Evolutionary conservation across 2,888 invertebrate species (phyloP).

Genomic region (Julus scandinavius): DNA sequence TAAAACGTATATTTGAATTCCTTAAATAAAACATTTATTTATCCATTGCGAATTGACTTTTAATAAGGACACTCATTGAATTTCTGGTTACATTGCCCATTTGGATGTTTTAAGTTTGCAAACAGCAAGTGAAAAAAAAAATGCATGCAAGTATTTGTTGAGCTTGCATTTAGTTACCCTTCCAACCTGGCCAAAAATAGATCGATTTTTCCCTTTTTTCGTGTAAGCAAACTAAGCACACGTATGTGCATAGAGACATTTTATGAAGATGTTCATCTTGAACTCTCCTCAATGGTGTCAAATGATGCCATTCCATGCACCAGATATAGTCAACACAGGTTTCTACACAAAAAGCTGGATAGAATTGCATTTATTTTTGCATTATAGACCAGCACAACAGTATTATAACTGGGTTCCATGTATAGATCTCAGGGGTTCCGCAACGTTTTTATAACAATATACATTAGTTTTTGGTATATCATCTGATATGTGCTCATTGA

Average conservation of each 20-base stretch:
- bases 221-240: neutral
- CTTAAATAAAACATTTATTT: neutral
- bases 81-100: neutral
- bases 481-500: too few species aligned
- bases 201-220: neutral
- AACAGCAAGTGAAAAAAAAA: neutral
- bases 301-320: neutral
- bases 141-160: neutral
- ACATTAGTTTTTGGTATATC: too few species aligned
- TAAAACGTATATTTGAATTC: neutral
- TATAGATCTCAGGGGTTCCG: too few species aligned
- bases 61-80: neutral
- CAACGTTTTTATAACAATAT: too few species aligned
- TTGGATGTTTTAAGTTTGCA: neutral
- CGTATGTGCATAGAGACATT: neutral
- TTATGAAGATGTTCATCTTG: constrained; percentile 9
- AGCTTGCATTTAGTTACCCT: constrained; percentile 33
- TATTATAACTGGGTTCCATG: too few species aligned
- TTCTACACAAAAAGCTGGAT: neutral
- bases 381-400: neutral
- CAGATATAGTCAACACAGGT: neutral
- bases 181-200: constrained; percentile 25
- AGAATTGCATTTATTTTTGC: neutral
- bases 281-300: neutral
- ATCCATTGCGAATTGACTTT: neutral